Evolutionary conservation across 2,888 invertebrate species (phyloP).

Genomic region (Ochlodes sylvanus): DNA sequence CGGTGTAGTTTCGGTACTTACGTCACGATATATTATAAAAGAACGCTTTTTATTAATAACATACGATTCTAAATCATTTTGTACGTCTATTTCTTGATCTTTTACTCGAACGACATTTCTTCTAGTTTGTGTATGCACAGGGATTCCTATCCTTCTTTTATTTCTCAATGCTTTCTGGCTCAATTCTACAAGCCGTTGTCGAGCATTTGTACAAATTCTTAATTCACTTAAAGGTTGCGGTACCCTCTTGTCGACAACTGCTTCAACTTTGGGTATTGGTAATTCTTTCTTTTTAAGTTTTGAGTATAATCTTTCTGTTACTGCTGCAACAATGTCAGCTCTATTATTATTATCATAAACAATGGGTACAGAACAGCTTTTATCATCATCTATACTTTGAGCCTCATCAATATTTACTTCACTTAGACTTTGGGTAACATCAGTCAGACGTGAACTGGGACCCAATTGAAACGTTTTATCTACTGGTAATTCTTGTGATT

Average conservation of each 20-base stretch:
- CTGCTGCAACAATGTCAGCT: conserved; percentile 89
- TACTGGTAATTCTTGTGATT: conserved; percentile 74
- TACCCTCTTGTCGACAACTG: conserved; percentile 70
- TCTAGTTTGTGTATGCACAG: conserved; percentile 86
- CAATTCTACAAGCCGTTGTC: conserved; percentile 84
- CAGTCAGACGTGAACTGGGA: conserved; percentile 46
- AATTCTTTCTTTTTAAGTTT: conserved; percentile 83
- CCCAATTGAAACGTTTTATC: conserved; percentile 52
- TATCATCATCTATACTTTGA: conserved; percentile 51
- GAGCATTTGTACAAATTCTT: conserved; percentile 85
- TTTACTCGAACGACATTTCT: conserved; percentile 79
- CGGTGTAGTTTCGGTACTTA: conserved; percentile 71
- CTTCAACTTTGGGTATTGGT: conserved; percentile 71
- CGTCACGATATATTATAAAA: conserved; percentile 62
- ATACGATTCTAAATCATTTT: conserved; percentile 79
- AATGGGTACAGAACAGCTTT: conserved; percentile 60
- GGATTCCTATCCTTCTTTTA: conserved; percentile 77
- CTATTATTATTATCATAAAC: conserved; percentile 80
- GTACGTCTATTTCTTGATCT: conserved; percentile 84
- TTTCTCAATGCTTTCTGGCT: conserved; percentile 85
- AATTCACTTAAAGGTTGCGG: conserved; percentile 80
- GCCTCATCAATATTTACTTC: conserved; percentile 53
- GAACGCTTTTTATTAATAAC: conserved; percentile 61
- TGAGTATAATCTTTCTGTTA: conserved; percentile 88
- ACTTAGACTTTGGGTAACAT: conserved; percentile 55